A percentile compares a stretch with the other conserved stretches of the same genome.
phyloP scores from a whole-genome alignment of 2,797 vertebrate species.

The Hozukius guyotensis region DNA sequence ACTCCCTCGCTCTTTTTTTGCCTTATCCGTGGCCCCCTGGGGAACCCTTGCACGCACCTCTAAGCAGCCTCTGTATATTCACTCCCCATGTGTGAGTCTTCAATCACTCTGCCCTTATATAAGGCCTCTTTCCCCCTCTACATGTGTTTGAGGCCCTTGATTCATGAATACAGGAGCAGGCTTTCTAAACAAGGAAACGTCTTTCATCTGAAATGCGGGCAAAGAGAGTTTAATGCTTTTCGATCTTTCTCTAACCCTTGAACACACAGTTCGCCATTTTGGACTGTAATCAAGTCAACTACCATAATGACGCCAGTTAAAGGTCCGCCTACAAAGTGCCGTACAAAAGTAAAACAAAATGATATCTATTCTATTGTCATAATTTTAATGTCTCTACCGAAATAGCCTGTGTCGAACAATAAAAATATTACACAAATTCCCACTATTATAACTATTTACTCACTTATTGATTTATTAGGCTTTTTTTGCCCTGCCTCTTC shows the following conservation, averaged over 20 bases:
- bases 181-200: conserved; percentile 2
- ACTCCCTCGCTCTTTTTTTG: conserved; percentile 34
- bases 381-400: no score
- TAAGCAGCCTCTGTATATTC: conserved; percentile 67
- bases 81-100: conserved; percentile 57
- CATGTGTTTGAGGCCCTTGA: conserved; percentile 61
- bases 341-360: no score
- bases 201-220: neutral
- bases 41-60: conserved; percentile 73
- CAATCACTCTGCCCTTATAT: conserved; percentile 56
- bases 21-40: conserved; percentile 48
- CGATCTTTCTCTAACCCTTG: neutral
- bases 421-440: no score
- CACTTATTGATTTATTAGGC: no score
- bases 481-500: no score
- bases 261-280: neutral
- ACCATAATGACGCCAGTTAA: no score
- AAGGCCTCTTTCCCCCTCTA: conserved; percentile 60
- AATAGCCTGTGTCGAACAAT: no score
- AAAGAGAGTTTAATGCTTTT: neutral
- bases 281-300: no score
- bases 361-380: no score
- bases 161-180: conserved; percentile 29
- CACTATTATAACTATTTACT: no score
- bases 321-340: no score